A percentile compares a stretch with the other conserved stretches of the same genome.
phyloP scores from a whole-genome alignment of 2,113 vertebrate species.

The Melanotaenia duboulayi region DNA sequence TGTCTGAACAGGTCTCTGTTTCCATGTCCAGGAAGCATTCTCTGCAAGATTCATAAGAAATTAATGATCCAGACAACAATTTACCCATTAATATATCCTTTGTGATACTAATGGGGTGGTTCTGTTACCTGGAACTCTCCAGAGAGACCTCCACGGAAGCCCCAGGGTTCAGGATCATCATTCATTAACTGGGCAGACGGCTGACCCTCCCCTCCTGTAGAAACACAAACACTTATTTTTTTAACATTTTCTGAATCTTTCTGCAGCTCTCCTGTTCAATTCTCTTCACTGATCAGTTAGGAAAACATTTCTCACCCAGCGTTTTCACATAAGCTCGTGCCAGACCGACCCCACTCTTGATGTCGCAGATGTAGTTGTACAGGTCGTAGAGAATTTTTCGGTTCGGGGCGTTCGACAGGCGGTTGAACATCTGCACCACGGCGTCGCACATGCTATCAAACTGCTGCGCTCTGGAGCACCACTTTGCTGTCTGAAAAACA shows the following conservation, averaged over 20 bases:
- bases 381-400: slow-evolving; percentile 96
- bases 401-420: slow-evolving; percentile 96
- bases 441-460: slow-evolving; percentile 93
- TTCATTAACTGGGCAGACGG: slow-evolving; percentile 92
- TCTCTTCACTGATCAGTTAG: neutral
- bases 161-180: slow-evolving; percentile 97
- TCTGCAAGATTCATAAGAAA: slow-evolving; percentile 74
- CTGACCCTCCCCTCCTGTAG: slow-evolving; percentile 89
- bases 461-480: slow-evolving; percentile 87
- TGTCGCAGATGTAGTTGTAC: slow-evolving; percentile 99
- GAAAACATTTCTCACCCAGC: slow-evolving; percentile 67
- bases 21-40: slow-evolving; percentile 96
- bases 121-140: slow-evolving; percentile 97
- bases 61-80: neutral
- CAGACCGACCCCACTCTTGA: slow-evolving; percentile 97
- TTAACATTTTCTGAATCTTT: no score
- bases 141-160: slow-evolving; percentile 98
- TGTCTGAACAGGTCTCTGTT: slow-evolving; percentile 96
- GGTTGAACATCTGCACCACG: slow-evolving; percentile 97
- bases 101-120: neutral
- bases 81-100: neutral
- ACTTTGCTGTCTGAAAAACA: slow-evolving; percentile 86
- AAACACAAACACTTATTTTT: neutral
- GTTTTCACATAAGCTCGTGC: slow-evolving; percentile 94
- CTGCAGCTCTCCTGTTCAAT: no score